Evolutionary conservation across 2,113 vertebrate species (phyloP).

Genomic region (Grallaria varia): DNA sequence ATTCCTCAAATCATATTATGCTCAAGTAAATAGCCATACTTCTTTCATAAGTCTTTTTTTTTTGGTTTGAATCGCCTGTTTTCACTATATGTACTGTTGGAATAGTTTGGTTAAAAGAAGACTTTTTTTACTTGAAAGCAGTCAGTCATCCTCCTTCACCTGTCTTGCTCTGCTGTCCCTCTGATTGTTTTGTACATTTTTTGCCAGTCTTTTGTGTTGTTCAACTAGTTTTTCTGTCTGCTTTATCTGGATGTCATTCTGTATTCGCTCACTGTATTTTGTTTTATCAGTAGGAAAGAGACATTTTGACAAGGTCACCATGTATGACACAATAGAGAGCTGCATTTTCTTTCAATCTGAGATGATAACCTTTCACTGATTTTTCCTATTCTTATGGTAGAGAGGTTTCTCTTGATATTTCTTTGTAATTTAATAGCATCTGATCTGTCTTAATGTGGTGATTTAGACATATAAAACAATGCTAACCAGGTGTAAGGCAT

Average conservation of each 20-base stretch:
- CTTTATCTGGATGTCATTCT: not conserved
- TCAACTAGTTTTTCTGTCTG: not conserved
- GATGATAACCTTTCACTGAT: not conserved
- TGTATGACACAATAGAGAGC: not conserved
- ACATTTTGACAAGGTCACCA: conserved; percentile 33
- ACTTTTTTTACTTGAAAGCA: not conserved
- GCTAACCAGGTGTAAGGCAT: not conserved
- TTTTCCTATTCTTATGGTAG: not conserved
- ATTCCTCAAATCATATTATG: not conserved
- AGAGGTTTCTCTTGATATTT: not conserved
- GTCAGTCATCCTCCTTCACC: not conserved
- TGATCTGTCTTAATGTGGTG: not conserved
- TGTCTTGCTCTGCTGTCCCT: not conserved
- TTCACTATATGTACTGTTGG: not conserved
- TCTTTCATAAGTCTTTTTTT: not conserved
- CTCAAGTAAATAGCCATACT: not conserved
- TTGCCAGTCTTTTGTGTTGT: not conserved
- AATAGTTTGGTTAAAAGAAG: not conserved
- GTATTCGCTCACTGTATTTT: not conserved
- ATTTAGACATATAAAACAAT: not conserved
- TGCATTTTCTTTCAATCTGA: not conserved
- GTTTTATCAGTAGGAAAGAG: conserved; percentile 1
- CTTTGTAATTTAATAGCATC: not conserved
- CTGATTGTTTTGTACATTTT: not conserved
- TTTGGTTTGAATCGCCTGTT: not conserved